These are phyloP conservation scores for Phylloscopus collybita DNA, from an alignment of 2,797 vertebrate species.

Conservation along the genomic window DNA sequence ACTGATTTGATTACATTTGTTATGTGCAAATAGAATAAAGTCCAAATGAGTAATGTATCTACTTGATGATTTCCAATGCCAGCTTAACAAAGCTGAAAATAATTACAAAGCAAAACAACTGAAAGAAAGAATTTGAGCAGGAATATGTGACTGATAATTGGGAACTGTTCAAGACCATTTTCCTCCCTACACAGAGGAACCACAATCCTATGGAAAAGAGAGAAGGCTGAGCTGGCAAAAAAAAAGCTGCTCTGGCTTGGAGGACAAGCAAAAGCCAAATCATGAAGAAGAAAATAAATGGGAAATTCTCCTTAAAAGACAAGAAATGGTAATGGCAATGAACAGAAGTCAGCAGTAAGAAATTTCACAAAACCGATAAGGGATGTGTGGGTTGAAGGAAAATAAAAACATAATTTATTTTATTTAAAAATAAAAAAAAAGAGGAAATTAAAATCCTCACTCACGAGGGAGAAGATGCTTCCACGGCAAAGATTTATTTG, in stretches of 20 bases:
- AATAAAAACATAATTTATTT: neutral
- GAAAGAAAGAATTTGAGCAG: slow-evolving; percentile 50
- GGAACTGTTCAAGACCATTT: slow-evolving; percentile 18
- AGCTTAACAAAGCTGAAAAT: slow-evolving; percentile 71
- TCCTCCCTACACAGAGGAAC: neutral
- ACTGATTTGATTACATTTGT: slow-evolving; percentile 70
- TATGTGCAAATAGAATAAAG: slow-evolving; percentile 72
- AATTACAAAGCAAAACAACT: slow-evolving; percentile 68
- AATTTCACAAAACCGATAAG: neutral
- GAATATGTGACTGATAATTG: slow-evolving; percentile 42
- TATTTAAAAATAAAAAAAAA: too few relatives aligned
- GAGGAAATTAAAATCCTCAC: neutral
- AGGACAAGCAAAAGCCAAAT: neutral
- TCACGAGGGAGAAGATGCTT: accelerated
- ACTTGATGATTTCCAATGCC: slow-evolving; percentile 63
- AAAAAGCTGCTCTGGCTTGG: neutral
- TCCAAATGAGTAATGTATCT: slow-evolving; percentile 63
- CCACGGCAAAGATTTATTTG: neutral
- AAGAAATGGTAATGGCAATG: neutral
- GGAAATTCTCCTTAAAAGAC: neutral
- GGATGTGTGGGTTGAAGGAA: neutral
- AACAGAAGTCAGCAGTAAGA: neutral
- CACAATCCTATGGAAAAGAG: neutral
- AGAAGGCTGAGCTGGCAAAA: neutral
- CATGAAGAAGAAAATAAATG: neutral